A percentile compares a stretch with the other conserved stretches of the same genome.
Evolutionary conservation across 35 echinoderm and acorn worm genomes (phyloP).

Genomic region (Strongylocentrotus purpuratus): DNA sequence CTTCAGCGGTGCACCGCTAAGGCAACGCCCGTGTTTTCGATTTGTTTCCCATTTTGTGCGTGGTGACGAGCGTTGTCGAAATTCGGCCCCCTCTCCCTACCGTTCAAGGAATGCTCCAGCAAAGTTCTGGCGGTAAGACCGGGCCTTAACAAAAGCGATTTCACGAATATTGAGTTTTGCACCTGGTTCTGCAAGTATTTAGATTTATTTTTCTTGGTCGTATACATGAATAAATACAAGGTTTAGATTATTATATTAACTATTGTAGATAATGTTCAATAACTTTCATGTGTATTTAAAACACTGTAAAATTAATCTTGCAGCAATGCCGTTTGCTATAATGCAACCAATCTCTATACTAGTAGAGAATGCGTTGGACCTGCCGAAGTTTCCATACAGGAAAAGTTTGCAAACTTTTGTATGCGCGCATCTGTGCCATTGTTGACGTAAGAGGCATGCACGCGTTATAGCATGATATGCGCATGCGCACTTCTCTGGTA

Average conservation of each 20-base stretch:
- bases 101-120: constrained; percentile 15
- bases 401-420: not conserved
- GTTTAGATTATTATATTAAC: too few species aligned
- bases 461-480: not conserved
- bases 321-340: too few species aligned
- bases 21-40: constrained; percentile 34
- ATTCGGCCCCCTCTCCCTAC: constrained; percentile 28
- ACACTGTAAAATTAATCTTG: too few species aligned
- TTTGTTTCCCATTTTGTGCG: too few species aligned
- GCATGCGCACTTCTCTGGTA: not conserved
- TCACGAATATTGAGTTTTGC: too few species aligned
- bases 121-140: constrained; percentile 41
- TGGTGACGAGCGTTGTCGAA: not conserved
- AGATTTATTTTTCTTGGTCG: too few species aligned
- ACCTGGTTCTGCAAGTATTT: too few species aligned
- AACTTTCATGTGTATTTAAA: too few species aligned
- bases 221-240: too few species aligned
- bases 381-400: not conserved
- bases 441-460: not conserved
- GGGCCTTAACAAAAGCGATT: too few species aligned
- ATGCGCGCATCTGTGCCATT: not conserved
- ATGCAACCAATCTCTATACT: too few species aligned
- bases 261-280: too few species aligned
- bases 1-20: constrained; percentile 40
- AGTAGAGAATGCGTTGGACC: not conserved